Evolutionary conservation across 2,113 vertebrate genomes (phyloP), one percentile per base, ranked within the genome.

Genomic region (Bolborhynchus lineola): DNA sequence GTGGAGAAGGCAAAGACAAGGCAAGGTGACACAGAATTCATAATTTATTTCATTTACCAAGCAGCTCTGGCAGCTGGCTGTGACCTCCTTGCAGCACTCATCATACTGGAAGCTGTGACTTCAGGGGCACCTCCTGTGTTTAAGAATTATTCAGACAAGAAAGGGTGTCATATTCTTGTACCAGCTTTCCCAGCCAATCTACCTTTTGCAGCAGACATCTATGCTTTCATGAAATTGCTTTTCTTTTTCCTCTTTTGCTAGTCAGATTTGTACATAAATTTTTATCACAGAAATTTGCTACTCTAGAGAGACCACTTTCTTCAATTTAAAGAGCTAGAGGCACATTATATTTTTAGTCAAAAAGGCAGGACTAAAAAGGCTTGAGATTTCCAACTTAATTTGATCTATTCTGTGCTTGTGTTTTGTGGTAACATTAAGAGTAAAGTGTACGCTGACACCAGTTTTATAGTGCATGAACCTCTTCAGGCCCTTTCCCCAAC

Each of bases 351-450:
- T 93, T 52, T 84, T 92, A 96, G 88, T 89, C 75, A 85, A 95
- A 94, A 93, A 69, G 57, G 80, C 76, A 94, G 82, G 35, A 86
- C 65, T 83, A 92, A 82, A 84, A 90, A 91, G 26, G 17, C 71
- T 90, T 87, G 78, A 57, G 25, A 79, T 87, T 93, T 95, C 49
- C 87, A 95, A 84, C 88, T 90, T 96, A 93, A 97, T 96, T 97
- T 78, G 53, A 75, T 55, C 53, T 53, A 16, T 83, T 72, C 64
- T 65, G 49, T 93, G 88, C 86, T 80, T 92, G 16, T 83, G 78
- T 82, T 93, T 11, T 81, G 80, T 0, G 1, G 39, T 89, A 86
- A 57, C 15, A 26, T 67, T 82, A 82, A 68, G 80, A 95, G 63
- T 50, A 28, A 81, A 82, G 67, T 13, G 88, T 84, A 82, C 71